Evolutionary conservation across 2,888 invertebrate genomes (phyloP), one percentile per base, ranked within the genome.

Genomic region (Drosophila villosipedis): DNA sequence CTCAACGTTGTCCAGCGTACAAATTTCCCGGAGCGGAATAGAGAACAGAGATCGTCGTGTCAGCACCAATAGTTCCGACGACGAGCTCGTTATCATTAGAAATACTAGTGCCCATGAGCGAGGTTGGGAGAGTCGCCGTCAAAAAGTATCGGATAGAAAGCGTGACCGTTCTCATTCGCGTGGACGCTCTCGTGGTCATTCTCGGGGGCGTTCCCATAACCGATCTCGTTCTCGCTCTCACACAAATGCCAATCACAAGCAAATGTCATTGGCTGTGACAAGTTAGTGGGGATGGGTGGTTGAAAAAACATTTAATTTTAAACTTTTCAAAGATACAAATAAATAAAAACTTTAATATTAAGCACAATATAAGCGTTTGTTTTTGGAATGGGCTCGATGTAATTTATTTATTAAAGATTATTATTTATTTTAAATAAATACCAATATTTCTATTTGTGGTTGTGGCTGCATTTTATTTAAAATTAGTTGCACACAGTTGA

Each of bases 171-270:
- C 83, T 1, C 73, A 60, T 16, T 84, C 84, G 10, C 84, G 84
- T 31, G 62, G 72, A 4, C 68, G 82, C 47, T 85, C 84, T 35
- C 85, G 85, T 33, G 87, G 82, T 0, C 83, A 70, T 35, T 85
- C 85, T 3, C 68, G 83, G 19, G 85, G 85, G 4, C 85, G 87
- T 50, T 87, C 82, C 14, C 82, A 77, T 28, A 73, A 67, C 19
- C 72, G 82, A 9, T 82, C 85, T n/a, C 85, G 87, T 41, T 85
- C 87, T 43, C 87, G 87, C 22, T 86, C 85, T 28, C 64, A 75
- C 55, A 82, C 85, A 3, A 73, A 75, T 57, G 6, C 52, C 0
- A 19, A 37, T 7, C 76, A 31, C 16, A 70, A 52, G 14, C 53
- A 35, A 16, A 22, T 79, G 63, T 58, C 68, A 39, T 55, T 78